Percentiles rank a stretch among this genome's conserved stretches.
phyloP scores from a whole-genome alignment of 2,113 vertebrate genomes.

The Coracopsis vasa region DNA sequence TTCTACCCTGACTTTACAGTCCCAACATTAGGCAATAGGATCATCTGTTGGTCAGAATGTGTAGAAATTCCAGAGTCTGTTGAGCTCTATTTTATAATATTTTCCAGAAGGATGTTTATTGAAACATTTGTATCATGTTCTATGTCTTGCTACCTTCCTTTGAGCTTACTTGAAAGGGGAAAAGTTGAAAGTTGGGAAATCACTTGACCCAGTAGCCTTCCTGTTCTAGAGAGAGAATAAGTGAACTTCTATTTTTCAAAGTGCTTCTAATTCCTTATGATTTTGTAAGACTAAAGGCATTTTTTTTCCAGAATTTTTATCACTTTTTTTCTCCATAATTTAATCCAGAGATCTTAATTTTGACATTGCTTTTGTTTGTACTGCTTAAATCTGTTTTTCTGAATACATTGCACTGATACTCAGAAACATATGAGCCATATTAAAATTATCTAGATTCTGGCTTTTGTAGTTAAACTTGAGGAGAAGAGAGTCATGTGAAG shows the following conservation, averaged over 20 bases:
- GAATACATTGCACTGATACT: not conserved
- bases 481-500: not conserved
- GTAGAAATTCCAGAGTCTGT: not conserved
- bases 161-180: not conserved
- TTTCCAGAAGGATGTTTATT: not conserved
- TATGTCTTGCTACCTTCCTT: not conserved
- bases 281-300: not conserved
- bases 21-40: not conserved
- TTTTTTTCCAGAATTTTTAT: not conserved
- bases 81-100: not conserved
- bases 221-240: not conserved
- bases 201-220: not conserved
- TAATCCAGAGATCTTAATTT: not conserved
- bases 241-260: not conserved
- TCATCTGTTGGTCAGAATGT: not conserved
- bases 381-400: not conserved
- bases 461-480: constrained; percentile 10
- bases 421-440: not conserved
- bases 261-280: not conserved
- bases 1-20: not conserved
- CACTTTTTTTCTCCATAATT: not conserved
- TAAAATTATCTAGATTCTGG: constrained; percentile 4
- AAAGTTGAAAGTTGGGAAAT: not conserved
- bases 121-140: not conserved
- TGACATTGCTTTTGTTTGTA: not conserved